phyloP scores from a whole-genome alignment of 2,888 invertebrate genomes.

The Drosophila testacea region DNA sequence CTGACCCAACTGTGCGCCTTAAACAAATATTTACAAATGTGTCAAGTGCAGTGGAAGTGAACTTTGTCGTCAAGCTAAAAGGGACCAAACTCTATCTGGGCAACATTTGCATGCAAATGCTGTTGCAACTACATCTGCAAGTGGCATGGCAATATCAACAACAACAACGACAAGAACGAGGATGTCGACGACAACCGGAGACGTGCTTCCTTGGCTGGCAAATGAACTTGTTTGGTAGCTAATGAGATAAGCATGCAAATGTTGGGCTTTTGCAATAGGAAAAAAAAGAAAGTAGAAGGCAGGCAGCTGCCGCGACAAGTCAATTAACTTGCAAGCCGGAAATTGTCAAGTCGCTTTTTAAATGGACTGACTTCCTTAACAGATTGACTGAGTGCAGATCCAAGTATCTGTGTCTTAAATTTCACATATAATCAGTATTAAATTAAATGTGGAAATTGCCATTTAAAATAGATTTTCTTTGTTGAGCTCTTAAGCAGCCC shows the following conservation, averaged over 20 bases:
- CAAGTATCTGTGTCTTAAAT: not conserved
- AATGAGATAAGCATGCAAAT: constrained; percentile 75
- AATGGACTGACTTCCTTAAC: constrained; percentile 8
- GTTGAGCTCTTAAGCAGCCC: too few species aligned
- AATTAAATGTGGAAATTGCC: too few species aligned
- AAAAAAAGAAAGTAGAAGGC: not conserved
- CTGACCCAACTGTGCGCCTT: constrained; percentile 33
- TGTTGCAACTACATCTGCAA: constrained; percentile 42
- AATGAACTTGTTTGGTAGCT: constrained; percentile 76
- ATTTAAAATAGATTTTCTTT: too few species aligned
- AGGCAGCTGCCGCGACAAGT: constrained; percentile 10
- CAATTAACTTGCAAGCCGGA: constrained; percentile 59
- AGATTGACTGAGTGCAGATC: not conserved
- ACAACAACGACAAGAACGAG: constrained; percentile 2
- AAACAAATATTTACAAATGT: constrained; percentile 58
- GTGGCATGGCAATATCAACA: constrained; percentile 54
- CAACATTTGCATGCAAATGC: constrained; percentile 71
- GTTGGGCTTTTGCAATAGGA: constrained; percentile 8
- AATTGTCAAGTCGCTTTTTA: constrained; percentile 36
- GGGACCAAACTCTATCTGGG: constrained; percentile 33
- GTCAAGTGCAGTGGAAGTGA: constrained; percentile 47
- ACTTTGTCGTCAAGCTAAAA: constrained; percentile 48
- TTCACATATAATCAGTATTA: too few species aligned
- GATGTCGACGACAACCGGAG: constrained; percentile 23
- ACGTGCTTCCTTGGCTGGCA: constrained; percentile 59